phyloP scores from a whole-genome alignment of 2,888 invertebrate species.

The Pyrocoelia pectoralis region DNA sequence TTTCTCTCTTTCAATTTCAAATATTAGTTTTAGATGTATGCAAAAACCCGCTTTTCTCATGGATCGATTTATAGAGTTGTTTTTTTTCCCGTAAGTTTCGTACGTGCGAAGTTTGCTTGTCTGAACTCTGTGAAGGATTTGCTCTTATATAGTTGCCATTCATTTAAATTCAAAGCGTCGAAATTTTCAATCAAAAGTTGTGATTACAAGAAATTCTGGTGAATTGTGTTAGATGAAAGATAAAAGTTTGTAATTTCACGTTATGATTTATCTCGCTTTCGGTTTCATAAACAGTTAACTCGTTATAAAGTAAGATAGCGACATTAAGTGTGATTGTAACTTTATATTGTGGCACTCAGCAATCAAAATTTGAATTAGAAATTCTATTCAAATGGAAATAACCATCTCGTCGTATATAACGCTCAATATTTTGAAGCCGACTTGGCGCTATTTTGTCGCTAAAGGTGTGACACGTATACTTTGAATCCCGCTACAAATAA shows the following conservation, averaged over 20 bases:
- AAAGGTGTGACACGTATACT: conserved; percentile 26
- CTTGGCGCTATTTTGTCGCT: conserved; percentile 24
- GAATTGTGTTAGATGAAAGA: conserved; percentile 23
- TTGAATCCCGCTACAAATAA: conserved; percentile 18
- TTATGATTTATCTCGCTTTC: conserved; percentile 14
- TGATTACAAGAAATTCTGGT: conserved; percentile 24
- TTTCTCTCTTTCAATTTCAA: neutral
- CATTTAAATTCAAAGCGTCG: neutral
- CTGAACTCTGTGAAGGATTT: neutral
- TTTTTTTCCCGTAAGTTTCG: neutral
- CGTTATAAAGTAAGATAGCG: conserved; percentile 23
- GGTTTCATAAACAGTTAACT: conserved; percentile 12
- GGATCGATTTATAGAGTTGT: conserved; percentile 1
- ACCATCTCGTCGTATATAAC: conserved; percentile 44
- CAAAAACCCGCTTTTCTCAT: neutral
- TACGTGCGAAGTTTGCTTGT: neutral
- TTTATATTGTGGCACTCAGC: conserved; percentile 47
- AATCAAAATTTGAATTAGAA: conserved; percentile 53
- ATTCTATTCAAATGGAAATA: conserved; percentile 55
- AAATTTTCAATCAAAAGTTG: conserved; percentile 25
- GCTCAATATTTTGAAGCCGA: conserved; percentile 43
- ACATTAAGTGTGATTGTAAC: conserved; percentile 34
- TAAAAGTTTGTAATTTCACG: conserved; percentile 13
- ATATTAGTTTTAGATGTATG: neutral
- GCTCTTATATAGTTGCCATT: neutral